These are phyloP conservation scores for Theodoxus fluviatilis DNA, from an alignment of 2,888 invertebrate genomes.

Conservation along the genomic window DNA sequence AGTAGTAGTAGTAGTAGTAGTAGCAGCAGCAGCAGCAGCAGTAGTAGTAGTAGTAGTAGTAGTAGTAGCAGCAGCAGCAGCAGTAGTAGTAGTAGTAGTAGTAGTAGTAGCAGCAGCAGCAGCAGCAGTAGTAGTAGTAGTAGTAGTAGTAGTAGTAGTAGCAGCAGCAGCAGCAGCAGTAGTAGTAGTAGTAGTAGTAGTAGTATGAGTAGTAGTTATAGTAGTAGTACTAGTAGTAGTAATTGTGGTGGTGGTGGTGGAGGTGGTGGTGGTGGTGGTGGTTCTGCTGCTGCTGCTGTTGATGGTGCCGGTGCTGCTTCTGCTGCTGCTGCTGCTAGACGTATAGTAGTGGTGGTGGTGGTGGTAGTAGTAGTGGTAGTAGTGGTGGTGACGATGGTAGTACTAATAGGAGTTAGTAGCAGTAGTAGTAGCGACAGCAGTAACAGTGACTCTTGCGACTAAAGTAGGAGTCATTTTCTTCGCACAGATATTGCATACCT, in stretches of 20 bases:
- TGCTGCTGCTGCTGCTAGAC: neutral
- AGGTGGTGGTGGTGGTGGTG: neutral
- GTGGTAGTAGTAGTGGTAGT: neutral
- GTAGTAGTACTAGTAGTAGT: neutral
- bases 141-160: neutral
- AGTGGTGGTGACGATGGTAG: neutral
- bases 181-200: neutral
- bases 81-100: neutral
- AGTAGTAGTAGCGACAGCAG: neutral
- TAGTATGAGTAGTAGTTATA: neutral
- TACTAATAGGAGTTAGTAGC: neutral
- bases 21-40: neutral
- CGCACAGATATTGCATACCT: too few relatives aligned
- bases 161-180: neutral
- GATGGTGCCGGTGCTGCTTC: neutral
- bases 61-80: constrained; percentile 2
- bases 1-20: too few relatives aligned
- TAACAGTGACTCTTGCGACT: neutral
- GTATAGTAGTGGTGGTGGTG: neutral
- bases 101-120: neutral
- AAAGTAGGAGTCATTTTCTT: neutral
- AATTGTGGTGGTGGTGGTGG: neutral
- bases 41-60: constrained; percentile 2
- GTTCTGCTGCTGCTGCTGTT: neutral
- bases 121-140: neutral